Evolutionary conservation across 2,888 invertebrate species (phyloP).

Genomic region (Watsonalla cultraria): DNA sequence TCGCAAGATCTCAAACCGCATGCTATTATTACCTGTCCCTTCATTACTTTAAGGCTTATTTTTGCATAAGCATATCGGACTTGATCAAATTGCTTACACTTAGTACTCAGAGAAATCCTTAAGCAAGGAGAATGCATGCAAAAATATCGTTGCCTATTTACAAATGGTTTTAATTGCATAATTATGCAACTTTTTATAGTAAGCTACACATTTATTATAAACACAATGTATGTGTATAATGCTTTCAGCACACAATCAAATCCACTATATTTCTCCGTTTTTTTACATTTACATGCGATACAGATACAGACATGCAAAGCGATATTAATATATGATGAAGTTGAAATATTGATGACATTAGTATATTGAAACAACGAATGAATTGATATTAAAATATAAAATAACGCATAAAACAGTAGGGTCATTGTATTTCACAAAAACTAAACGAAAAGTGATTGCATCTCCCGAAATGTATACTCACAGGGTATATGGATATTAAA

Average conservation of each 20-base stretch:
- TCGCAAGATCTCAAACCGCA: neutral
- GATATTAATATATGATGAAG: neutral
- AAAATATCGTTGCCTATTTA: too few species aligned
- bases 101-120: too few species aligned
- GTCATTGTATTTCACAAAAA: constrained; percentile 35
- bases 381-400: neutral
- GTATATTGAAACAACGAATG: too few species aligned
- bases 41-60: neutral
- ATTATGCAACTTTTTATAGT: too few species aligned
- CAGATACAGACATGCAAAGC: neutral
- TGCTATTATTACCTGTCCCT: neutral
- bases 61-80: neutral
- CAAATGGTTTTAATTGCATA: too few species aligned
- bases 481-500: too few species aligned
- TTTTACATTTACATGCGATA: neutral
- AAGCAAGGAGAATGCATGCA: too few species aligned
- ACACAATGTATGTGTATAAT: too few species aligned
- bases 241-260: too few species aligned
- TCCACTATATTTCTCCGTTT: too few species aligned
- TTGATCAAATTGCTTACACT: neutral
- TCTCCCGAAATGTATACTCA: neutral
- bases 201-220: too few species aligned
- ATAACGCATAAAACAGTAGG: constrained; percentile 28
- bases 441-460: neutral
- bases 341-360: too few species aligned